Evolutionary conservation across 2,113 vertebrate species (phyloP), one percentile per base, ranked within the genome.

Genomic region (Ciconia boyciana): DNA sequence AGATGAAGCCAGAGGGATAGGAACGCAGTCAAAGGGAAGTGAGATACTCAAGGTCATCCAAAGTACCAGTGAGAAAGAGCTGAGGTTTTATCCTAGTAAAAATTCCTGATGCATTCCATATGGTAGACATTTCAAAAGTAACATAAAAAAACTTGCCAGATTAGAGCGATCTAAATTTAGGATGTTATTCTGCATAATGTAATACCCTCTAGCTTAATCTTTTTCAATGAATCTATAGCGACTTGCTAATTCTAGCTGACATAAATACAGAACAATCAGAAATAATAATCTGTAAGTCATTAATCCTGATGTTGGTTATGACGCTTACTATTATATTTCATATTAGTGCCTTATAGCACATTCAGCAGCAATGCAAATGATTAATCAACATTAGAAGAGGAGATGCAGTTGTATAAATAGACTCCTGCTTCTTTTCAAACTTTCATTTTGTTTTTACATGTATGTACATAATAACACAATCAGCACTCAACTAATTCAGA

Each of bases 251-350:
- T 57, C 10, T 87, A 28, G 90, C 34, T 97, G 68, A 84, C 43
- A 90, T 77, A 96, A 96, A 87, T 72, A 80, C 32, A 95, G 57
- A 97, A 85, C 14, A 96, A 96, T 95, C 32, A 90, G 39, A 97
- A 52, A 2, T 55, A 96, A 89, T 90, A 71, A 84, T 93, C 79
- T 93, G 41, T 93, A 95, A 86, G 66, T 94, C 34, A 93, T 96
- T 94, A 94, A 95, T 96, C 39, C 64, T 76, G 36, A 48, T 85
- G n/a, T 32, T 95, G n/a, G 9, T 89, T 96, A 87, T 51, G 15
- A 95, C 69, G 58, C 8, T 64, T 95, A 62, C 39, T 74, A 77
- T 26, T 76, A 31, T 43, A 90, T 94, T 68, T 92, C 49, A 55
- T 48, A 54, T 25, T 7, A 92, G 9, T 36, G 13, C 5, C n/a